Percentiles rank a stretch among this genome's conserved stretches.
phyloP scores from a whole-genome alignment of 2,888 invertebrate genomes.

The Watsonalla binaria region DNA sequence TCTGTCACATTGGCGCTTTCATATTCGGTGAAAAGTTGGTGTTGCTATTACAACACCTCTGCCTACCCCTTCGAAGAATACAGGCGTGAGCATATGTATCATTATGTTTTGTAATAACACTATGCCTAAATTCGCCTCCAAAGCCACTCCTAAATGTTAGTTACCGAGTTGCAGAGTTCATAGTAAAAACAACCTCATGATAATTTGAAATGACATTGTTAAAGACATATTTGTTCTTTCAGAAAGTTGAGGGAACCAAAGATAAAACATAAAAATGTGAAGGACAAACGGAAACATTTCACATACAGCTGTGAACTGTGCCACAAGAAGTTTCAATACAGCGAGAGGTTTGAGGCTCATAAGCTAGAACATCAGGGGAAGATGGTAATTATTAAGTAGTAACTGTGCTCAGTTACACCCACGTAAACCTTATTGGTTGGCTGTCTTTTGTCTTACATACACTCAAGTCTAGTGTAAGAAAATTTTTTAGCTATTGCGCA shows the following conservation, averaged over 20 bases:
- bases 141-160: too few species aligned
- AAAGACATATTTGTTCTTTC: slow-evolving; percentile 3
- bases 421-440: slow-evolving; percentile 48
- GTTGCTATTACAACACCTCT: too few species aligned
- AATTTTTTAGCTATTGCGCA: too few species aligned
- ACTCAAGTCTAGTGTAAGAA: too few species aligned
- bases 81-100: too few species aligned
- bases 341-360: slow-evolving; percentile 56
- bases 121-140: too few species aligned
- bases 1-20: too few species aligned
- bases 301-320: slow-evolving; percentile 53
- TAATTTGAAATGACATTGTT: neutral
- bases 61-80: too few species aligned
- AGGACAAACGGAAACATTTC: slow-evolving; percentile 30
- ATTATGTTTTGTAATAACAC: too few species aligned
- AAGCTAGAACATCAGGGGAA: slow-evolving; percentile 57
- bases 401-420: slow-evolving; percentile 23
- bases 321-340: slow-evolving; percentile 49
- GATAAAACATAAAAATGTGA: slow-evolving; percentile 18
- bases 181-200: neutral
- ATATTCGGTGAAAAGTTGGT: too few species aligned
- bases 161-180: too few species aligned
- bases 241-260: slow-evolving; percentile 24
- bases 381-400: slow-evolving; percentile 29
- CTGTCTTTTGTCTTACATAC: too few species aligned